Percentiles rank a stretch among this genome's conserved stretches.
These are phyloP conservation scores for Etheostoma spectabile DNA, from an alignment of 2,113 vertebrate species.

Conservation along the genomic window DNA sequence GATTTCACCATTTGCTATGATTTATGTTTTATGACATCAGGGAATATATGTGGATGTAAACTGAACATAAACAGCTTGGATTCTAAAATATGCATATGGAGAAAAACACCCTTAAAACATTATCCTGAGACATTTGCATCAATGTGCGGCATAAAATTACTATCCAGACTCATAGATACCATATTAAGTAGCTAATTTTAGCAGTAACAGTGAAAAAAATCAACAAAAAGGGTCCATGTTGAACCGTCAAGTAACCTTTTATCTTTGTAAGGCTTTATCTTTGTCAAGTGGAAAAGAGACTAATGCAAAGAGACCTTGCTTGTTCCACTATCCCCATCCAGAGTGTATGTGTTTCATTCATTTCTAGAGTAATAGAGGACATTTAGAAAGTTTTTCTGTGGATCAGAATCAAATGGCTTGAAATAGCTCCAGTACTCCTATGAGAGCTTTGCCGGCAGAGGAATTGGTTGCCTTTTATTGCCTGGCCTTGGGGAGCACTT, in stretches of 20 bases:
- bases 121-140: background rate
- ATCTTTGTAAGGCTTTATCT: slow-evolving; percentile 5
- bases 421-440: slow-evolving; percentile 73
- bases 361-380: slow-evolving; percentile 55
- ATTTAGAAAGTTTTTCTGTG: slow-evolving; percentile 63
- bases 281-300: slow-evolving; percentile 36
- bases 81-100: slow-evolving; percentile 40
- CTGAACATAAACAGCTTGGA: slow-evolving; percentile 21
- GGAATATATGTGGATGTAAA: slow-evolving; percentile 18
- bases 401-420: slow-evolving; percentile 77
- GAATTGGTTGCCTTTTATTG: slow-evolving; percentile 76
- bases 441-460: slow-evolving; percentile 64
- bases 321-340: slow-evolving; percentile 33
- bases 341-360: slow-evolving; percentile 67
- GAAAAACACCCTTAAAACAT: slow-evolving; percentile 28
- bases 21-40: slow-evolving; percentile 10
- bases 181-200: slow-evolving; percentile 9
- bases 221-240: slow-evolving; percentile 13
- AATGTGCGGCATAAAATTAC: background rate
- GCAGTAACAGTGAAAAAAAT: background rate
- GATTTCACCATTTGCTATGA: background rate
- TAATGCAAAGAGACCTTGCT: slow-evolving; percentile 50
- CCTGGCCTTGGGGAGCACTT: slow-evolving; percentile 79
- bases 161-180: slow-evolving; percentile 5
- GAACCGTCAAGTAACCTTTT: slow-evolving; percentile 16